Conservation (phyloP, 2,797 vertebrate genomes). For the Anguilla obscura region DNA sequence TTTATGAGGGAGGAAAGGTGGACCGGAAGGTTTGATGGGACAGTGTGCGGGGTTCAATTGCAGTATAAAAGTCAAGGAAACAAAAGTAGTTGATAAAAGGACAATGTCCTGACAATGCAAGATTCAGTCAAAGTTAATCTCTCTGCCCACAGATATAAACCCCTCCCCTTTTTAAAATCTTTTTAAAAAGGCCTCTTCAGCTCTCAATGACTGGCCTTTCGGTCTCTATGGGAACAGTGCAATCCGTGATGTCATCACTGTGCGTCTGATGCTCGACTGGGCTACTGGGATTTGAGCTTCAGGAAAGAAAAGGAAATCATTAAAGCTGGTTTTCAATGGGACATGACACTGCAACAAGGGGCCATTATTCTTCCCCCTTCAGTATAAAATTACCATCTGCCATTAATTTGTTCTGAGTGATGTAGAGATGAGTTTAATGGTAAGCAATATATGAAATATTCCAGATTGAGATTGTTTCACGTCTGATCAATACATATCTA, state of each 20-base stretch:
- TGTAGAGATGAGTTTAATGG: neutral
- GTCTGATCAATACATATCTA: neutral
- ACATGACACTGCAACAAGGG: neutral
- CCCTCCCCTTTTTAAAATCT: slow-evolving; percentile 46
- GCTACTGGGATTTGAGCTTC: slow-evolving; percentile 64
- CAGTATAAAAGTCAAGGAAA: slow-evolving; percentile 37
- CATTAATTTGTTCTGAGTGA: neutral
- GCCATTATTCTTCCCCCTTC: neutral
- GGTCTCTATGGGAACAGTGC: slow-evolving; percentile 59
- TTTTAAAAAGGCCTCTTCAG: slow-evolving; percentile 52
- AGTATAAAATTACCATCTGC: neutral
- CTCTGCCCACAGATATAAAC: slow-evolving; percentile 57
- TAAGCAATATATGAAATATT: neutral
- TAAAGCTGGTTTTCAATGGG: neutral
- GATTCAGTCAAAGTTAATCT: slow-evolving; percentile 57
- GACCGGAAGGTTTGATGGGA: neutral
- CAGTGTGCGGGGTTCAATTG: slow-evolving; percentile 6
- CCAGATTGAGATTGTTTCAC: neutral
- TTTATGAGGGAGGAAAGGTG: slow-evolving; percentile 20
- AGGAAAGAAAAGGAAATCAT: neutral
- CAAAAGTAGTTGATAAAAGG: slow-evolving; percentile 28
- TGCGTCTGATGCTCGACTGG: slow-evolving; percentile 58
- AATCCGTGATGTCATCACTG: slow-evolving; percentile 59
- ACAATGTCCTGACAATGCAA: neutral
- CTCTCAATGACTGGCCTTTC: slow-evolving; percentile 65